Percentiles rank a stretch among this genome's conserved stretches.
Evolutionary conservation across 2,888 invertebrate species (phyloP).

Genomic region (Furcula furcula): DNA sequence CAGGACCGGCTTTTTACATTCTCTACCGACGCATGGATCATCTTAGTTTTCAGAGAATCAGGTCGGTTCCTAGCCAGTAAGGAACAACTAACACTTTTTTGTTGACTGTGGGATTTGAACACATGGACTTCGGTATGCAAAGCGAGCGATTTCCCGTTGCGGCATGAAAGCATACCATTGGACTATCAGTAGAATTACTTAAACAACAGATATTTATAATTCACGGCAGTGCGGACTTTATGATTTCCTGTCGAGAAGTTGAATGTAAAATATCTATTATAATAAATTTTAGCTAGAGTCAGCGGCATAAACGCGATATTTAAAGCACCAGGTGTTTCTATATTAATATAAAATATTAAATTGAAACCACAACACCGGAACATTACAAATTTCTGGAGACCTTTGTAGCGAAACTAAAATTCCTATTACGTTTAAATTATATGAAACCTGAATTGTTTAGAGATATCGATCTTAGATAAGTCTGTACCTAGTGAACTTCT

Average conservation of each 20-base stretch:
- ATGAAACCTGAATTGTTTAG: conserved; percentile 23
- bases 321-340: conserved; percentile 59
- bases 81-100: no score
- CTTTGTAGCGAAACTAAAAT: conserved; percentile 37
- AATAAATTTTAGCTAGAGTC: conserved; percentile 39
- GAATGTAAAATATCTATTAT: conserved; percentile 34
- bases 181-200: no score
- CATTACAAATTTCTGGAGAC: conserved; percentile 55
- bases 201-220: no score
- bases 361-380: conserved; percentile 42
- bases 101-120: no score
- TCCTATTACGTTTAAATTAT: conserved; percentile 26
- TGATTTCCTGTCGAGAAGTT: neutral
- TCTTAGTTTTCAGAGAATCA: no score
- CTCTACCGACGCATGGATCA: no score
- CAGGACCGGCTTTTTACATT: no score
- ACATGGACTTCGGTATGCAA: no score
- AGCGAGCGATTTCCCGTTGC: no score
- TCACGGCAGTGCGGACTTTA: neutral
- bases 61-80: no score
- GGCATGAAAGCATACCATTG: no score
- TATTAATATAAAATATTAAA: conserved; percentile 66
- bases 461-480: conserved; percentile 21
- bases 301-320: conserved; percentile 49
- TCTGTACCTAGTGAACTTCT: conserved; percentile 11